phyloP scores from a whole-genome alignment of 2,888 invertebrate genomes.

The Argyra leucocephala region DNA sequence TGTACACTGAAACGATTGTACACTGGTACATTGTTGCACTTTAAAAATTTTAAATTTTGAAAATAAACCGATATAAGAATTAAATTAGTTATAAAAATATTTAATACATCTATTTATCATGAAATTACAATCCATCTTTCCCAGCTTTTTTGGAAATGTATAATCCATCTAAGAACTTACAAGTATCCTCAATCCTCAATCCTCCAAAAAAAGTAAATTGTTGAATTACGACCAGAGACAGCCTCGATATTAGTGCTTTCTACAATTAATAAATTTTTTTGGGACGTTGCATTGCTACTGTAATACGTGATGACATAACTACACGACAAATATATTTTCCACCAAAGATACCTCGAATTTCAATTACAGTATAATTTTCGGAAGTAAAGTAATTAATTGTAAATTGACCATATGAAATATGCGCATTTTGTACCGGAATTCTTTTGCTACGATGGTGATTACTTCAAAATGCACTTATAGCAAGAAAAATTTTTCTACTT shows the following conservation, averaged over 20 bases:
- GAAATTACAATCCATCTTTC: constrained; percentile 53
- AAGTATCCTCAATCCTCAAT: constrained; percentile 99
- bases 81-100: too few relatives aligned
- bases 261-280: constrained; percentile 95
- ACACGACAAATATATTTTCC: constrained; percentile 95
- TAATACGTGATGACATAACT: constrained; percentile 90
- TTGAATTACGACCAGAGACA: constrained; percentile 93
- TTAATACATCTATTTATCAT: too few relatives aligned
- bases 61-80: too few relatives aligned
- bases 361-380: constrained; percentile 78
- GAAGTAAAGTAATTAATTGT: constrained; percentile 97
- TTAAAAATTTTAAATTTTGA: too few relatives aligned
- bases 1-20: too few relatives aligned
- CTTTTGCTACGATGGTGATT: constrained; percentile 89
- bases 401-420: constrained; percentile 98
- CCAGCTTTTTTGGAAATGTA: constrained; percentile 98
- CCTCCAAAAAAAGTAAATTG: constrained; percentile 97
- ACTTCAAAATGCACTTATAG: constrained; percentile 95
- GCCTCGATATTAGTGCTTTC: constrained; percentile 94
- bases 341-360: constrained; percentile 97
- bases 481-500: constrained; percentile 98
- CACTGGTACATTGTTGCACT: too few relatives aligned
- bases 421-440: constrained; percentile 99
- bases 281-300: constrained; percentile 80
- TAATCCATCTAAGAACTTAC: constrained; percentile 99